Percentiles rank a stretch among this genome's conserved stretches.
phyloP scores from a whole-genome alignment of 2,888 invertebrate genomes.

The Amitus sp. region DNA sequence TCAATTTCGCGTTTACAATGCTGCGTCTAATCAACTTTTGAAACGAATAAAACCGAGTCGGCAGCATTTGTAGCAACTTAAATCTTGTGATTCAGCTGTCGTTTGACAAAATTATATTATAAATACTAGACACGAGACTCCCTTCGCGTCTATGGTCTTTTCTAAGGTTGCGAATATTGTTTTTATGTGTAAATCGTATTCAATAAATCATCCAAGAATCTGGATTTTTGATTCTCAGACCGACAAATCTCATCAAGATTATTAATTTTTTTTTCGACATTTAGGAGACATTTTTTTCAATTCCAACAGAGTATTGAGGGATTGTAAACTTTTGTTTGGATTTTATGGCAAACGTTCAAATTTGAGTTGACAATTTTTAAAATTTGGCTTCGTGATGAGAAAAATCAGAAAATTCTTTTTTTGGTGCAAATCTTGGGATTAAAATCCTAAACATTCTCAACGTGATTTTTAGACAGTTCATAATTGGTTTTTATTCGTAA shows the following conservation, averaged over 20 bases:
- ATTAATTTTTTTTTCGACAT: neutral
- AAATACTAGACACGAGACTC: constrained; percentile 4
- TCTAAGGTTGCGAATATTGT: constrained; percentile 12
- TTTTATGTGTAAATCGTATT: constrained; percentile 31
- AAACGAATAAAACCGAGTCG: neutral
- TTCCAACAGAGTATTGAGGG: too few relatives aligned
- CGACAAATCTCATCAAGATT: too few relatives aligned
- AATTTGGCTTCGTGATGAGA: constrained; percentile 60
- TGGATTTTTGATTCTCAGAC: too few relatives aligned
- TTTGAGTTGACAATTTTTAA: too few relatives aligned
- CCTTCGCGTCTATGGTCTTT: neutral
- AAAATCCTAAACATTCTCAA: too few relatives aligned
- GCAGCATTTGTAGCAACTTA: constrained; percentile 2
- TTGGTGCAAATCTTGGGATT: too few relatives aligned
- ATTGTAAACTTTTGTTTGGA: too few relatives aligned
- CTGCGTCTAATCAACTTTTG: constrained; percentile 11
- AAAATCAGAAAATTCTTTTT: too few relatives aligned
- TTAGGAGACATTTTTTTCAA: too few relatives aligned
- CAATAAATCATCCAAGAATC: constrained; percentile 18
- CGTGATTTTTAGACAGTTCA: too few relatives aligned
- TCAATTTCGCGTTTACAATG: constrained; percentile 24
- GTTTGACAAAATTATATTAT: constrained; percentile 4
- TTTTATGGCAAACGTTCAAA: too few relatives aligned
- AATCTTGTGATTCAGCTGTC: constrained; percentile 1
- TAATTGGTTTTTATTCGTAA: too few relatives aligned